phyloP scores from a whole-genome alignment of 2,797 vertebrate genomes.

The Vultur gryphus region DNA sequence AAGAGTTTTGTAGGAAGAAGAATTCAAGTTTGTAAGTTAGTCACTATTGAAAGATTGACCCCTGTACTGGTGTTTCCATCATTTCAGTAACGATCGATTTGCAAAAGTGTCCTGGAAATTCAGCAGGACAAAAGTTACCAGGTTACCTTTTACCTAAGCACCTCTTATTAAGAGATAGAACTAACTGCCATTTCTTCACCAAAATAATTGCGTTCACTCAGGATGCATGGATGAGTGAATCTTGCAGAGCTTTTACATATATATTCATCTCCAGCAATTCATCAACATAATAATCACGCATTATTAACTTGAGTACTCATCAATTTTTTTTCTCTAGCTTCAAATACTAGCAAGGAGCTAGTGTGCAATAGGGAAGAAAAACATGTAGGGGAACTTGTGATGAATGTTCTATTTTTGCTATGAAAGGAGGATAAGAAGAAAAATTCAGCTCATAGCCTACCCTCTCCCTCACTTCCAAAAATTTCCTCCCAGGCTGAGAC shows the following conservation, averaged over 20 bases:
- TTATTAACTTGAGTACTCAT: conserved; percentile 58
- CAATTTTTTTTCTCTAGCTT: conserved; percentile 13
- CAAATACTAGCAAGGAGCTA: conserved; percentile 34
- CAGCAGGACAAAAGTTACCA: neutral
- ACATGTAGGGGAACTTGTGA: conserved; percentile 29
- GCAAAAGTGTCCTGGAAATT: neutral
- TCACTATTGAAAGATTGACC: neutral
- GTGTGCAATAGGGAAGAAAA: conserved; percentile 23
- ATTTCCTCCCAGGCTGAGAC: neutral
- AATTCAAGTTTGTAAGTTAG: neutral
- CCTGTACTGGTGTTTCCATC: neutral
- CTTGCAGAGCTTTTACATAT: conserved; percentile 48
- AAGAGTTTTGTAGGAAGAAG: neutral
- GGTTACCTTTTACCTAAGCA: neutral
- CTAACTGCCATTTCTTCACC: neutral
- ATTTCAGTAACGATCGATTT: neutral
- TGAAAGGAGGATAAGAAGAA: conserved; percentile 6
- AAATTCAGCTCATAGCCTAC: neutral
- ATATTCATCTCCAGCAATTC: conserved; percentile 50
- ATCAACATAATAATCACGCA: conserved; percentile 55
- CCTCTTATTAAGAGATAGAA: neutral
- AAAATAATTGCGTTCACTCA: conserved; percentile 36
- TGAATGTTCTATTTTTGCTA: conserved; percentile 38
- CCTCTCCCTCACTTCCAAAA: neutral
- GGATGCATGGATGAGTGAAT: conserved; percentile 27